Conservation (phyloP, 2,888 invertebrate genomes). For the Hipparchia sbordonii region DNA sequence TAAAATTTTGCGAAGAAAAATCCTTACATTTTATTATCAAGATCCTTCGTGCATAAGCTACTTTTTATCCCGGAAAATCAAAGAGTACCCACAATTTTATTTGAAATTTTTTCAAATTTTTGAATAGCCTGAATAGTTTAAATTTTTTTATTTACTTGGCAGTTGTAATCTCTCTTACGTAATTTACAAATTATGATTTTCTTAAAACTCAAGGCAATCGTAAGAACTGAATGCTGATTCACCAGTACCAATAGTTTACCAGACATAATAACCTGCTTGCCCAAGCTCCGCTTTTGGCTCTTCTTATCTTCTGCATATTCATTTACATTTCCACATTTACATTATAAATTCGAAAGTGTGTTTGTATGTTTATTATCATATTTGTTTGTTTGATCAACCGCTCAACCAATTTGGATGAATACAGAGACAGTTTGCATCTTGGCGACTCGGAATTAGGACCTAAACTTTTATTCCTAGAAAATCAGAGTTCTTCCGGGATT, state of each 20-base stretch:
- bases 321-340: not conserved
- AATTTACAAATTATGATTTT: not conserved
- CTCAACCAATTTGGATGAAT: too few relatives aligned
- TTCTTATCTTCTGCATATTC: not conserved
- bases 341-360: not conserved
- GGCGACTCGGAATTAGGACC: not conserved
- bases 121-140: too few relatives aligned
- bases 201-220: not conserved
- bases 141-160: too few relatives aligned
- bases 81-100: too few relatives aligned
- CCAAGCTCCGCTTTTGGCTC: not conserved
- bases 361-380: not conserved
- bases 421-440: not conserved
- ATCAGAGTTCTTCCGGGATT: too few relatives aligned
- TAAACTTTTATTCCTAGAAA: not conserved
- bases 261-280: not conserved
- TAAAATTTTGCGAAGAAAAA: too few relatives aligned
- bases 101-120: too few relatives aligned
- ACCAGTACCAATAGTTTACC: not conserved
- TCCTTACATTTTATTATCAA: too few relatives aligned
- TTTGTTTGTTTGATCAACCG: too few relatives aligned
- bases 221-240: conserved; percentile 5
- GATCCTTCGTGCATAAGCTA: too few relatives aligned
- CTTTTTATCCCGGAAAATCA: too few relatives aligned
- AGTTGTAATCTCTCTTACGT: not conserved